Evolutionary conservation across 2,113 vertebrate genomes (phyloP).

Genomic region (Tachuris rubrigastra): DNA sequence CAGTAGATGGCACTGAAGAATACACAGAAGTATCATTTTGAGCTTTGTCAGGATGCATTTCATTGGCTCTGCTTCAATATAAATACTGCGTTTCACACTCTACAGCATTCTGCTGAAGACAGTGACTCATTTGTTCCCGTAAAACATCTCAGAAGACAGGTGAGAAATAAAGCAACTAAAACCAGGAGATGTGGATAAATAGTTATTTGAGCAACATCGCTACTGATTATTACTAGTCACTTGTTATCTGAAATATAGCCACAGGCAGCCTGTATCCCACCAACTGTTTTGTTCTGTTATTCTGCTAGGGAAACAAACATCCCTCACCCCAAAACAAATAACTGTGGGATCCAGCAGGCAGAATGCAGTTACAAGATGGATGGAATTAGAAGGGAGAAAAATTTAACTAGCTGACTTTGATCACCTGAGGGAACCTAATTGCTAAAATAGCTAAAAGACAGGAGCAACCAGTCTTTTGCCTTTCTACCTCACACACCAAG

Average conservation of each 20-base stretch:
- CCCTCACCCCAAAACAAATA: not conserved
- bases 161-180: not conserved
- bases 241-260: not conserved
- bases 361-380: not conserved
- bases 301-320: not conserved
- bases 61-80: not conserved
- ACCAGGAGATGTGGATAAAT: not conserved
- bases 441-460: not conserved
- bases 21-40: not conserved
- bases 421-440: not conserved
- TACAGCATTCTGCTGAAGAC: not conserved
- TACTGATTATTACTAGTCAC: not conserved
- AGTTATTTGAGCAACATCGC: not conserved
- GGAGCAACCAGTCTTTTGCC: not conserved
- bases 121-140: not conserved
- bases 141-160: not conserved
- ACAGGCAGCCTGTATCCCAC: not conserved
- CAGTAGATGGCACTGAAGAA: conserved; percentile 14
- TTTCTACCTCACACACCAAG: not conserved
- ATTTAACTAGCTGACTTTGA: not conserved
- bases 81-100: not conserved
- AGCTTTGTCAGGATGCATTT: not conserved
- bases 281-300: not conserved
- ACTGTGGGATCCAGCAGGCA: not conserved
- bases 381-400: not conserved